Conservation (phyloP, 2,888 invertebrate genomes). For the Monochamus alternatus region DNA sequence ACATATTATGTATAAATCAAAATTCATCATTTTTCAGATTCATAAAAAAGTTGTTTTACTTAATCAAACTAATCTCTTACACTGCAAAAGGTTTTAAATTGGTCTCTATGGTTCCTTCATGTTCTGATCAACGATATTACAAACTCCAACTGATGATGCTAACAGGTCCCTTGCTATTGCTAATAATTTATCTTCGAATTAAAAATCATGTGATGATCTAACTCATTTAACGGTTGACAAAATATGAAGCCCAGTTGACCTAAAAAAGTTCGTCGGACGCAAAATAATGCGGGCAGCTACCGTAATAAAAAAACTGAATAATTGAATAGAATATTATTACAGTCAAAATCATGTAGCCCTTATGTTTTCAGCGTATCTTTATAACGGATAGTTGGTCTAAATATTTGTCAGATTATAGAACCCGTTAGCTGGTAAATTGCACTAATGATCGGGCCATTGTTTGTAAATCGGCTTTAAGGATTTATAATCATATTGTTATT, state of each 20-base stretch:
- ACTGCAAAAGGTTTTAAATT: too few relatives aligned
- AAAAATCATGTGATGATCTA: constrained; percentile 19
- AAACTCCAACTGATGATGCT: too few relatives aligned
- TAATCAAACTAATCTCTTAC: too few relatives aligned
- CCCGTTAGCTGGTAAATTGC: constrained; percentile 52
- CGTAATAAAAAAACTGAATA: constrained; percentile 47
- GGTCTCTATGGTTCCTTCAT: too few relatives aligned
- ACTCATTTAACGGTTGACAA: constrained; percentile 36
- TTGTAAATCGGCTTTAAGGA: constrained; percentile 52
- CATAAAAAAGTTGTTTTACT: too few relatives aligned
- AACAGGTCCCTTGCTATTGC: too few relatives aligned
- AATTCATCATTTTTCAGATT: too few relatives aligned
- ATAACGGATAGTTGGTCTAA: constrained; percentile 49
- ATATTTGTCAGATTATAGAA: constrained; percentile 45
- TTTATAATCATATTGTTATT: constrained; percentile 39
- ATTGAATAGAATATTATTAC: constrained; percentile 43
- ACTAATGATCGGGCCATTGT: constrained; percentile 56
- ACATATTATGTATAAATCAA: too few relatives aligned
- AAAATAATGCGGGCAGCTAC: constrained; percentile 53
- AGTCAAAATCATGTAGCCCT: constrained; percentile 46
- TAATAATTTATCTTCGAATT: too few relatives aligned
- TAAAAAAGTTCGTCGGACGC: constrained; percentile 40
- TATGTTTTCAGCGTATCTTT: constrained; percentile 49
- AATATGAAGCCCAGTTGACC: constrained; percentile 44
- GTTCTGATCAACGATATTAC: too few relatives aligned